A percentile compares a stretch with the other conserved stretches of the same genome.
Conservation (phyloP, 2,113 vertebrate species). For the Pollachius pollachius region DNA sequence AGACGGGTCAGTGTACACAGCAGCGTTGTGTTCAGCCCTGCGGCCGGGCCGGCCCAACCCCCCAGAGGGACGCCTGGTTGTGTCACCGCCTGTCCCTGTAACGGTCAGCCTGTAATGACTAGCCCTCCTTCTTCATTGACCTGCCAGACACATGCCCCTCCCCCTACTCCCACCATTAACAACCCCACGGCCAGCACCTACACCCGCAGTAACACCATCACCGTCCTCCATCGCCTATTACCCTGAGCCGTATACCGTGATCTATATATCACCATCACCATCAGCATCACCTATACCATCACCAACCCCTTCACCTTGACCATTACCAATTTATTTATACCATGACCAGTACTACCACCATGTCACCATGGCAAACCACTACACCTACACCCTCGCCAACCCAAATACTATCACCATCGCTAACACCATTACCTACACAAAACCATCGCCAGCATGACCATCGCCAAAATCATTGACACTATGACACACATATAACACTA, state of each 20-base stretch:
- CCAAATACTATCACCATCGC: neutral
- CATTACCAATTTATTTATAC: constrained; percentile 23
- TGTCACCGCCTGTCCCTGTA: constrained; percentile 57
- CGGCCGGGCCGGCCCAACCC: constrained; percentile 47
- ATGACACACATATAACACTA: too few species aligned
- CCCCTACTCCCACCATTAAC: constrained; percentile 12
- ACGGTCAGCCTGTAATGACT: constrained; percentile 63
- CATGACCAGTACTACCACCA: neutral
- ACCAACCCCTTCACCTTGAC: constrained; percentile 35
- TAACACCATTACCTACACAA: too few species aligned
- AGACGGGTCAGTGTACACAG: constrained; percentile 35
- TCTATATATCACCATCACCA: constrained; percentile 37
- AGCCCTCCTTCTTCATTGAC: constrained; percentile 49
- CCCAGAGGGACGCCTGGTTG: constrained; percentile 44
- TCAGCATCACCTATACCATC: constrained; percentile 19
- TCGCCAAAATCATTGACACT: too few species aligned
- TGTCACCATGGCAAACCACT: constrained; percentile 9
- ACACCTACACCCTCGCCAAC: too few species aligned
- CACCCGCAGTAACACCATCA: constrained; percentile 26
- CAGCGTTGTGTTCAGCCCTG: constrained; percentile 42
- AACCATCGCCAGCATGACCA: neutral
- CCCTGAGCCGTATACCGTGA: too few species aligned
- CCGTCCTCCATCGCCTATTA: constrained; percentile 19
- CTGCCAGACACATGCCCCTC: constrained; percentile 27
- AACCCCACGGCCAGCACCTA: neutral